These are phyloP conservation scores for Tetraneura akinire DNA, from an alignment of 1,140 invertebrate species.

Conservation along the genomic window DNA sequence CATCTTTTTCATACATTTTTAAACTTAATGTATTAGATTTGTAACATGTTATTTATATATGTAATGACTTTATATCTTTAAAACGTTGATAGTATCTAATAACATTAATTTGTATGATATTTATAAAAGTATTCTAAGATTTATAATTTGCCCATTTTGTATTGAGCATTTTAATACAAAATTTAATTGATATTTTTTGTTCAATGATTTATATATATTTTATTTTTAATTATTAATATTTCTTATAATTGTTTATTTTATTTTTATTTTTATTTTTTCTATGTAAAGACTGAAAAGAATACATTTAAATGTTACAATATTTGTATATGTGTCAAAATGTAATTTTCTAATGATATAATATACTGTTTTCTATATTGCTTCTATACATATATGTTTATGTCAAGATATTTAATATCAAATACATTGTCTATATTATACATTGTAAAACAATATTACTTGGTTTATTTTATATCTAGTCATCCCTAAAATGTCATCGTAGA, in stretches of 20 bases:
- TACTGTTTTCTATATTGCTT: slow-evolving; percentile 35
- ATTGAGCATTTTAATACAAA: slow-evolving; percentile 36
- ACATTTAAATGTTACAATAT: slow-evolving; percentile 41
- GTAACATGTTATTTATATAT: background rate
- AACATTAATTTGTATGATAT: background rate
- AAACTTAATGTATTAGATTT: slow-evolving; percentile 8
- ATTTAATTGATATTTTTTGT: background rate
- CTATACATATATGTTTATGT: slow-evolving; percentile 8
- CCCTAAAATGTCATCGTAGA: no score
- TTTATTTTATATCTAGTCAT: no score
- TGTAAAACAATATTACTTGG: no score
- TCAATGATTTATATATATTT: slow-evolving; percentile 22
- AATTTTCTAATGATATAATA: slow-evolving; percentile 20
- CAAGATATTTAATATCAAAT: slow-evolving; percentile 17
- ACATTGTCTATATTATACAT: slow-evolving; percentile 23
- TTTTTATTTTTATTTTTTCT: slow-evolving; percentile 23
- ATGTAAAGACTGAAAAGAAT: slow-evolving; percentile 48
- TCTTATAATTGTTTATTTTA: slow-evolving; percentile 30
- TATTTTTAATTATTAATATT: slow-evolving; percentile 40
- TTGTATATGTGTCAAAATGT: slow-evolving; percentile 42
- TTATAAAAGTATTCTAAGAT: background rate
- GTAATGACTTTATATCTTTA: slow-evolving; percentile 12
- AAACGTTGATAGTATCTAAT: background rate
- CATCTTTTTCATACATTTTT: slow-evolving; percentile 14
- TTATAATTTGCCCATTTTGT: slow-evolving; percentile 4